Evolutionary conservation across 1,140 invertebrate genomes (phyloP).

Genomic region (Brevipalpus yothersi): DNA sequence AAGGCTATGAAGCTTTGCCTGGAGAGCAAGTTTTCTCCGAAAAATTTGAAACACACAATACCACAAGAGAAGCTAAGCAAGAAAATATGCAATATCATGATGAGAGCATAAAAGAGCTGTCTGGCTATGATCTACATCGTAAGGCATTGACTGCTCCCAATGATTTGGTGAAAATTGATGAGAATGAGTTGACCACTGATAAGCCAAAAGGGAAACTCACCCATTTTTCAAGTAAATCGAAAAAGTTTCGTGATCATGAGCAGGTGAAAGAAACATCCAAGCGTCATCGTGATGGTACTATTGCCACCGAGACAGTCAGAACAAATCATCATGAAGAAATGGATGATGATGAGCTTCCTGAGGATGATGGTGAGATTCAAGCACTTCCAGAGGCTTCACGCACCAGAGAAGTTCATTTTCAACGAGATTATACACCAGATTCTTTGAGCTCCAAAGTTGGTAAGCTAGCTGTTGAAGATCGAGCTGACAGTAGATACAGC

Average conservation of each 20-base stretch:
- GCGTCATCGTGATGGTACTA: slow-evolving; percentile 38
- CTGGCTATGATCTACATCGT: slow-evolving; percentile 13
- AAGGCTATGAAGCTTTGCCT: slow-evolving; percentile 1
- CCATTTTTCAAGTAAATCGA: slow-evolving; percentile 25
- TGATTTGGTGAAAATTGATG: slow-evolving; percentile 7
- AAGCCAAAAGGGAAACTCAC: slow-evolving; percentile 9
- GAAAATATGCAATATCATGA: slow-evolving; percentile 16
- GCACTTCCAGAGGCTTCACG: background rate
- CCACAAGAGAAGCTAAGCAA: slow-evolving; percentile 13
- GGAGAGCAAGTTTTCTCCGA: slow-evolving; percentile 11
- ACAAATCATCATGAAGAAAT: slow-evolving; percentile 30
- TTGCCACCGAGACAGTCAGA: slow-evolving; percentile 43
- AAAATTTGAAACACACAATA: slow-evolving; percentile 14
- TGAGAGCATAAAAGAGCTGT: slow-evolving; percentile 12
- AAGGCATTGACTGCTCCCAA: slow-evolving; percentile 10
- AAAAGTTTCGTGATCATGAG: slow-evolving; percentile 45
- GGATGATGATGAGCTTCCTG: slow-evolving; percentile 34
- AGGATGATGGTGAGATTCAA: slow-evolving; percentile 14
- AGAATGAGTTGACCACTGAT: background rate
- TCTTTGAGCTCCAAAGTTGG: background rate
- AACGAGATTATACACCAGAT: background rate
- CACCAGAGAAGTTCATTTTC: background rate
- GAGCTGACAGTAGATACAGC: too few relatives aligned
- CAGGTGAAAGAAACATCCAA: slow-evolving; percentile 41
- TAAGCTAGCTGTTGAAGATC: slow-evolving; percentile 10